Base-by-base conservation (phyloP, 35 echinoderm and acorn worm genomes). In the Eucidaris tribuloides region DNA sequence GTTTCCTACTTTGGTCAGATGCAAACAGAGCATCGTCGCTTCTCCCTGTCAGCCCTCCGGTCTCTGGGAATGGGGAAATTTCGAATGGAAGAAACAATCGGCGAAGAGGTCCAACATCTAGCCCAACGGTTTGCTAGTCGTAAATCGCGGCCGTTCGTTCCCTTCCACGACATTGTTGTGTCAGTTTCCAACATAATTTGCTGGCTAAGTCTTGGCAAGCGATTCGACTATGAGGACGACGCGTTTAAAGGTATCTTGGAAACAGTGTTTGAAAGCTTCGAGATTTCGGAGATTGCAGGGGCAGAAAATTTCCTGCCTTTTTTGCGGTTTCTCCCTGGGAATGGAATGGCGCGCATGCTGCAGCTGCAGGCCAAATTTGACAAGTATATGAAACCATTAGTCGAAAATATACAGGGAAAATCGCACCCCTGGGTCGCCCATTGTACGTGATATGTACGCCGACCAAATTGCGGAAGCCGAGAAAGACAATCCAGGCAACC, bases 1-100 rank as follows among this genome's bases (percentile, higher is more conserved):
- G 62, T 46, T n/a, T 46, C 58, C 34, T 74, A 74, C 68, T 71
- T 49, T 33, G 86, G 94, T 32, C 78, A 87, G 42, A 76, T 85
- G 11, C 88, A 86, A 85, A 88, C 81, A 58, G 94, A 97, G 33
- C 84, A 82, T 25, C 70, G 89, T 3, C 77, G 84, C 49, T 92
- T 92, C 39, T 64, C 89, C 15, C 60, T 92, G 4, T 65, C 70
- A 15, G 89, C 88, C 19, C 84, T 97, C 3, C 66, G 90, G 62
- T 78, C 87, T 24, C 92, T 97, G 33, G 94, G 94, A 38, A 85
- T 97, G 33, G 94, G 94, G 2, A 97, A 89, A 41, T 82, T 57
- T 3, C 85, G 86, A 71, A 83, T 97, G 33, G 89, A 97, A 63
- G 79, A 82, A n/a, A 78, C 76, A 38, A 81, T 97, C 18, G 76